Evolutionary conservation across 2,888 invertebrate species (phyloP).

Genomic region (Drosophila sordidula): DNA sequence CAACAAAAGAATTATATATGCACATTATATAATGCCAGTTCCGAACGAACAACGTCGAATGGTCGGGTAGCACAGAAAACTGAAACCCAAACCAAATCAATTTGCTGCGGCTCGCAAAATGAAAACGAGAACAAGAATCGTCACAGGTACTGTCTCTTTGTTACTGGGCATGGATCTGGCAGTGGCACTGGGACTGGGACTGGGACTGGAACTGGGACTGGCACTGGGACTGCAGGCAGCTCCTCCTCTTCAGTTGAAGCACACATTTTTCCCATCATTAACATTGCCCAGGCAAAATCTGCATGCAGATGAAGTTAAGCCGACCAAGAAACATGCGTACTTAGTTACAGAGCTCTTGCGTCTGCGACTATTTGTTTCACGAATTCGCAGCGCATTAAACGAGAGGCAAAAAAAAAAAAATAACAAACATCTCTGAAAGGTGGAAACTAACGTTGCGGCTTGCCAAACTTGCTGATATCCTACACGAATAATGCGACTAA

Average conservation of each 20-base stretch:
- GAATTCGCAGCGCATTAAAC: conserved; percentile 76
- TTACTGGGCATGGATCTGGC: conserved; percentile 25
- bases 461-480: conserved; percentile 29
- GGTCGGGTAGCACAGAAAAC: conserved; percentile 33
- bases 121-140: conserved; percentile 60
- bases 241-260: conserved; percentile 21
- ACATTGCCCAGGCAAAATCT: conserved; percentile 68
- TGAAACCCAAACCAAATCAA: conserved; percentile 62
- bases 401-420: conserved; percentile 26
- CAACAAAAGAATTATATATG: conserved; percentile 77
- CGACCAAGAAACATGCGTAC: conserved; percentile 80
- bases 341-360: conserved; percentile 60
- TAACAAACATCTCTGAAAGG: conserved; percentile 36
- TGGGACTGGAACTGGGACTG: not conserved
- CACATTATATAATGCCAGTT: conserved; percentile 65
- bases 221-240: not conserved
- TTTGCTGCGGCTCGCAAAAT: conserved; percentile 62
- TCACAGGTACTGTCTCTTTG: conserved; percentile 38
- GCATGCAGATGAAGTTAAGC: conserved; percentile 70
- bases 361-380: conserved; percentile 79
- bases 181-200: not conserved
- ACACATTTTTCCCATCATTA: conserved; percentile 72
- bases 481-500: not conserved
- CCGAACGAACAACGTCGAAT: conserved; percentile 55
- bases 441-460: not conserved